A percentile compares a stretch with the other conserved stretches of the same genome.
Evolutionary conservation across 2,113 vertebrate genomes (phyloP).

Genomic region (Sebastes schlegelii): DNA sequence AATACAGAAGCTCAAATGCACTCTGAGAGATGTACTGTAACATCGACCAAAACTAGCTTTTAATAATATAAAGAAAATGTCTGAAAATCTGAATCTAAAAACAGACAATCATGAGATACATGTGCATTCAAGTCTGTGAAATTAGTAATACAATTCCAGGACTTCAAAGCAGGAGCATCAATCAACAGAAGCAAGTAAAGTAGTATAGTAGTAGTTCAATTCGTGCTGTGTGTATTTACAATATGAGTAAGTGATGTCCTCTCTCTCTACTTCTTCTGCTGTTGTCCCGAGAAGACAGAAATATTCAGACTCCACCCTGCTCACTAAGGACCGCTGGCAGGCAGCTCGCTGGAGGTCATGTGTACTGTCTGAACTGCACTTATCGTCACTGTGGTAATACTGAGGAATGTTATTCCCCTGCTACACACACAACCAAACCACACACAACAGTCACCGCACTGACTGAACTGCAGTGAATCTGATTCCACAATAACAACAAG

Average conservation of each 20-base stretch:
- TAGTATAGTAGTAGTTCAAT: too few species aligned
- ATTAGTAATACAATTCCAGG: too few species aligned
- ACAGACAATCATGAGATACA: too few species aligned
- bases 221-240: not conserved
- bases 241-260: not conserved
- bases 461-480: not conserved
- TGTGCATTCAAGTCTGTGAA: too few species aligned
- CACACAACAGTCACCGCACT: not conserved
- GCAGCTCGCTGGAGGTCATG: conserved; percentile 16
- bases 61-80: too few species aligned
- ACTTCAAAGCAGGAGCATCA: too few species aligned
- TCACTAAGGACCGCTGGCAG: conserved; percentile 16
- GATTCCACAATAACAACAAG: not conserved
- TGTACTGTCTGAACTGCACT: conserved; percentile 12
- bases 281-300: conserved; percentile 1
- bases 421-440: not conserved
- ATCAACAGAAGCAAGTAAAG: too few species aligned
- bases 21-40: too few species aligned
- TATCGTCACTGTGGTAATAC: conserved; percentile 17
- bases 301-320: conserved; percentile 6
- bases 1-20: too few species aligned
- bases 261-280: not conserved
- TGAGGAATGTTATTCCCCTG: conserved; percentile 12
- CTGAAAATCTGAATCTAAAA: too few species aligned
- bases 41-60: too few species aligned